Evolutionary conservation across 2,113 vertebrate genomes (phyloP).

Genomic region (Saccopteryx leptura): DNA sequence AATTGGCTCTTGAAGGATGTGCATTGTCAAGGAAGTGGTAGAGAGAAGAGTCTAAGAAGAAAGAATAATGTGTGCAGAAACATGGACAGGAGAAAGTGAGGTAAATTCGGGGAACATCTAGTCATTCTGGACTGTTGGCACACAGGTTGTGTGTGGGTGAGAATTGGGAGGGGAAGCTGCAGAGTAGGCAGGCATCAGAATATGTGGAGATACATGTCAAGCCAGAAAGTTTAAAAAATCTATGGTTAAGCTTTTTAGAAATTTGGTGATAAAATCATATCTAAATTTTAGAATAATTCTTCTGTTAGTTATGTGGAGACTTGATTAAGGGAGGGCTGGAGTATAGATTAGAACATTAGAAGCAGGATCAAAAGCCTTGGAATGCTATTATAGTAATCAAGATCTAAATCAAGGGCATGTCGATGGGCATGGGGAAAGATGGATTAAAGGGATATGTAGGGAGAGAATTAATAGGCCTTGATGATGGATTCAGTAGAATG

Average conservation of each 20-base stretch:
- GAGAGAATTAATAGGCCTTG: constrained; percentile 18
- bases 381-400: constrained; percentile 44
- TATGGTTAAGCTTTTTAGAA: background rate
- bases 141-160: background rate
- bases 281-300: constrained; percentile 8
- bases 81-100: background rate
- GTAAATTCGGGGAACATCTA: background rate
- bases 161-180: background rate
- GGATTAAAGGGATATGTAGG: background rate
- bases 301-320: constrained; percentile 4
- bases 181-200: background rate
- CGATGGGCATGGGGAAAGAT: background rate
- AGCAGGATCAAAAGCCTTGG: background rate
- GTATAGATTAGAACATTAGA: constrained; percentile 38
- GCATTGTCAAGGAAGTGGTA: background rate
- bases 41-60: background rate
- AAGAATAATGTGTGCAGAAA: background rate
- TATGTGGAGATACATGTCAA: background rate
- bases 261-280: background rate
- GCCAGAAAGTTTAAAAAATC: background rate
- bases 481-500: constrained; percentile 19
- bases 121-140: background rate
- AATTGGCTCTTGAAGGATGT: background rate
- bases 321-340: constrained; percentile 1
- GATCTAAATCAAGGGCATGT: constrained; percentile 52